Evolutionary conservation across 2,113 vertebrate species (phyloP).

Genomic region (Tauraco erythrolophus): DNA sequence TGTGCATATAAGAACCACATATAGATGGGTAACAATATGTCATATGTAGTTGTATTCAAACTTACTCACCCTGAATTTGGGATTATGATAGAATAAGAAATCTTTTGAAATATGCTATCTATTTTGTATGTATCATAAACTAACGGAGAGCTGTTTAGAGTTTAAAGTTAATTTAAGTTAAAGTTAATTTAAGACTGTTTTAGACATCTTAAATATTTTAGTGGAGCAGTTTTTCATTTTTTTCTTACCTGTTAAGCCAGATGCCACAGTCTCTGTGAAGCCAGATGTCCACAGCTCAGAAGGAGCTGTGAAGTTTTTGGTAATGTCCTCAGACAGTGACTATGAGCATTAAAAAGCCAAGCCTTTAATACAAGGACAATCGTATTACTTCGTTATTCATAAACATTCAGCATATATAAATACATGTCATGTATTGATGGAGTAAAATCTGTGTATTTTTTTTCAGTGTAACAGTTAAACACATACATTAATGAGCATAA

Average conservation of each 20-base stretch:
- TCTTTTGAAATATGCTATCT: neutral
- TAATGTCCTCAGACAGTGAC: neutral
- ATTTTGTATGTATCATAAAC: neutral
- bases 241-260: neutral
- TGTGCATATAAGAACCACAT: neutral
- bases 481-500: neutral
- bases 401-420: neutral
- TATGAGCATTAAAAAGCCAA: neutral
- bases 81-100: neutral
- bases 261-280: neutral
- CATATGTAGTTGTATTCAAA: neutral
- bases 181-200: no score
- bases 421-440: neutral
- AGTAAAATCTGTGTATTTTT: fast-evolving
- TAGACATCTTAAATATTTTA: constrained; percentile 14
- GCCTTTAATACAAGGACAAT: neutral
- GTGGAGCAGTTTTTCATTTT: neutral
- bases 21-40: neutral
- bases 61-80: neutral
- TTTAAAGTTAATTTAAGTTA: no score
- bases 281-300: neutral
- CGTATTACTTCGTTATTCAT: fast-evolving
- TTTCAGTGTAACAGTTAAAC: neutral
- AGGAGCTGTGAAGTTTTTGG: neutral
- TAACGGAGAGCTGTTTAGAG: neutral